Evolutionary conservation across 2,797 vertebrate genomes (phyloP).

Genomic region (Garrulus glandarius): DNA sequence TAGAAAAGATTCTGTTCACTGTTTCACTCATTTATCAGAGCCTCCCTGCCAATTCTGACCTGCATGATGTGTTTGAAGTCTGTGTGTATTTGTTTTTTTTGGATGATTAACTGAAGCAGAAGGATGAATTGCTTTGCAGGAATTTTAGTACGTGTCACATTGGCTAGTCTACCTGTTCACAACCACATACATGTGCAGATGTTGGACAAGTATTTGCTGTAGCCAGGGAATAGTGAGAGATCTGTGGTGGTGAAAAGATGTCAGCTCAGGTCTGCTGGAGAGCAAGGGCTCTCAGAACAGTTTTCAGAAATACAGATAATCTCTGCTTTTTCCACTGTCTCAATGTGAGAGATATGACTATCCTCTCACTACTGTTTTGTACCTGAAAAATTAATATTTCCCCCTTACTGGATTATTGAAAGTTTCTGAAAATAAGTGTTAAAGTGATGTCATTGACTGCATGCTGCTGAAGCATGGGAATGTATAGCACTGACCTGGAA

Average conservation of each 20-base stretch:
- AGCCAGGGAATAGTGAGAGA: background rate
- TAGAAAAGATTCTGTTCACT: background rate
- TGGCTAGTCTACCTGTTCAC: background rate
- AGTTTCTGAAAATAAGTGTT: background rate
- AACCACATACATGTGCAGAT: background rate
- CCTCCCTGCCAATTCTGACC: background rate
- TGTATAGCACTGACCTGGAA: background rate
- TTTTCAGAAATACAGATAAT: background rate
- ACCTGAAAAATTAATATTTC: background rate
- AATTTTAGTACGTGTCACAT: background rate
- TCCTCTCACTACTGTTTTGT: background rate
- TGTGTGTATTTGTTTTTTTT: background rate
- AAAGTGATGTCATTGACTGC: background rate
- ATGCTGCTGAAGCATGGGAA: background rate
- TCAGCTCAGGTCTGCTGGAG: background rate
- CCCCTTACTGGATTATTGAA: background rate
- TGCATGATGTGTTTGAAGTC: background rate
- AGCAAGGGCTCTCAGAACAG: background rate
- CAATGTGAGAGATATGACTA: background rate
- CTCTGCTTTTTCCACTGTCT: background rate
- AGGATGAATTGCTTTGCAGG: background rate
- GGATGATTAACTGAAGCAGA: background rate
- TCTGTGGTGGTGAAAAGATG: background rate
- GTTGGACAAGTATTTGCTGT: background rate
- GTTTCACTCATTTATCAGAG: background rate